These are phyloP conservation scores for Acrocephalus scirpaceus DNA, from an alignment of 2,797 vertebrate genomes.

Conservation along the genomic window DNA sequence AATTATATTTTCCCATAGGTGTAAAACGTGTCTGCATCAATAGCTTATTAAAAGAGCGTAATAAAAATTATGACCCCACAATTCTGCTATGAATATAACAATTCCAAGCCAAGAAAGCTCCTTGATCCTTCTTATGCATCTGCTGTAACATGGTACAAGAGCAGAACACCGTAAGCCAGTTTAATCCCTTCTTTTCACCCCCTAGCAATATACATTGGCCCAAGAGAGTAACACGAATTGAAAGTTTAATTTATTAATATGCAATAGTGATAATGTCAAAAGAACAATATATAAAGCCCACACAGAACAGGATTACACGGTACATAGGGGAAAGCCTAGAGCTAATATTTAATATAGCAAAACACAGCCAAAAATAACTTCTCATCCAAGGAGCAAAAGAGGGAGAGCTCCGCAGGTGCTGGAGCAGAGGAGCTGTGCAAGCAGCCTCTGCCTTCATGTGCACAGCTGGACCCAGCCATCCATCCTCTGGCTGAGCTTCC, in stretches of 20 bases:
- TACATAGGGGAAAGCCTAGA: conserved; percentile 56
- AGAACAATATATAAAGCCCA: conserved; percentile 62
- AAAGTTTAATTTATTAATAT: conserved; percentile 69
- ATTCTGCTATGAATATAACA: conserved; percentile 56
- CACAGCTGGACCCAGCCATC: not conserved
- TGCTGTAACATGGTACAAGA: not conserved
- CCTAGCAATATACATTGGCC: conserved; percentile 64
- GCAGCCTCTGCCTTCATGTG: not conserved
- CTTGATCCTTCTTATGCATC: conserved; percentile 10
- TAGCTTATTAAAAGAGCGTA: conserved; percentile 57
- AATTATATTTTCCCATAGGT: conserved; percentile 50
- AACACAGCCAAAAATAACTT: conserved; percentile 64
- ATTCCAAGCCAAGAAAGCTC: conserved; percentile 48
- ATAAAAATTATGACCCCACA: conserved; percentile 56
- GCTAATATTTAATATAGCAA: conserved; percentile 67
- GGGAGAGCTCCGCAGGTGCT: conserved; percentile 21
- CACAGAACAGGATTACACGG: conserved; percentile 44
- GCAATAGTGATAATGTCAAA: conserved; percentile 64
- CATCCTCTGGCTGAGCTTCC: not conserved
- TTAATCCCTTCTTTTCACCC: conserved; percentile 63
- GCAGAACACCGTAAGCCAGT: conserved; percentile 44
- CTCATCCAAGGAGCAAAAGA: not conserved
- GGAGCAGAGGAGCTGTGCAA: not conserved
- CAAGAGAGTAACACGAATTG: conserved; percentile 46
- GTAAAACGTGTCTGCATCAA: conserved; percentile 49